phyloP scores from a whole-genome alignment of 2,888 invertebrate genomes.

The Kuschelorhynchus macadamiae region DNA sequence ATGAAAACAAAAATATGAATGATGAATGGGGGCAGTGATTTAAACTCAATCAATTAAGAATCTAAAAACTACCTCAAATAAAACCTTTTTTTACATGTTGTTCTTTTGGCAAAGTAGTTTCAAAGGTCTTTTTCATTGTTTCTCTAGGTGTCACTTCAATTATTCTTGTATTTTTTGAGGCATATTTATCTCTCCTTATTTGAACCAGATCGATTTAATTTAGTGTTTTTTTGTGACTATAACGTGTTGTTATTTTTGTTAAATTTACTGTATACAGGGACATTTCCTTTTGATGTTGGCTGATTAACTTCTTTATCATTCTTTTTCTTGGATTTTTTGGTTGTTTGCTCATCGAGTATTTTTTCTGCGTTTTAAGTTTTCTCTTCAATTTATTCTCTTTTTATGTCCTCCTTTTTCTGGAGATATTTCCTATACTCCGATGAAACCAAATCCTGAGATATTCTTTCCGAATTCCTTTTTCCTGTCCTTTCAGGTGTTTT shows the following conservation, averaged over 20 bases:
- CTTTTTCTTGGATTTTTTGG: not conserved
- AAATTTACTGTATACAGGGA: too few relatives aligned
- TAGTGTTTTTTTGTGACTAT: too few relatives aligned
- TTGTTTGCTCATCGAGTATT: not conserved
- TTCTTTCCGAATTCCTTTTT: too few relatives aligned
- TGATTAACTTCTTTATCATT: not conserved
- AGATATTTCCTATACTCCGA: not conserved
- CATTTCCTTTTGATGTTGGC: not conserved
- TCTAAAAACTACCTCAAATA: too few relatives aligned
- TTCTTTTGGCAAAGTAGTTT: not conserved
- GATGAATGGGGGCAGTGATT: too few relatives aligned
- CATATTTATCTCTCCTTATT: too few relatives aligned
- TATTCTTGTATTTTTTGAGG: not conserved
- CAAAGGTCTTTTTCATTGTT: not conserved
- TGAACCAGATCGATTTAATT: too few relatives aligned
- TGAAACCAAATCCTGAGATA: too few relatives aligned
- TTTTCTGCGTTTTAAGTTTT: not conserved
- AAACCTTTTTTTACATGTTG: too few relatives aligned
- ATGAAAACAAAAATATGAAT: too few relatives aligned
- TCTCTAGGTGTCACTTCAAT: not conserved
- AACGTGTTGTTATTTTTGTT: too few relatives aligned
- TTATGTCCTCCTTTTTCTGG: not conserved
- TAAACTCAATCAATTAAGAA: too few relatives aligned
- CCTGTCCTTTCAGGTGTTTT: not conserved
- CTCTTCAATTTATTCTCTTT: not conserved